Percentiles rank a stretch among this genome's conserved stretches.
These are phyloP conservation scores for Rhinogobius similis DNA, from an alignment of 2,113 vertebrate genomes.

Conservation along the genomic window DNA sequence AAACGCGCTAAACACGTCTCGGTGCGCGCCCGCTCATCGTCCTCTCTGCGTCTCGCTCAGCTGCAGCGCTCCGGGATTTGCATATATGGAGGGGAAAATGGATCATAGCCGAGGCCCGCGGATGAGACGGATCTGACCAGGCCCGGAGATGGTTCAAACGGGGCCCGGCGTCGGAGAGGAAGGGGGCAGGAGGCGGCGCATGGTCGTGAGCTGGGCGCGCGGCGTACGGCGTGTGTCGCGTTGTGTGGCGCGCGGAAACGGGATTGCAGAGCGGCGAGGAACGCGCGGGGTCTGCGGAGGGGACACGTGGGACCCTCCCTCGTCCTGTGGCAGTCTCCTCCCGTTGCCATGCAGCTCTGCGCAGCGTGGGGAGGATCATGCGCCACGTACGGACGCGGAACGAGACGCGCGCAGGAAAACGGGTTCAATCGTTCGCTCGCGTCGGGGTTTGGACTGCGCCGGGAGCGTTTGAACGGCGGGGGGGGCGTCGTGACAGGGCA, in stretches of 20 bases:
- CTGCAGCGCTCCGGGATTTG: slow-evolving; percentile 32
- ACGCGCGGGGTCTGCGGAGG: slow-evolving; percentile 62
- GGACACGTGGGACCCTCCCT: slow-evolving; percentile 75
- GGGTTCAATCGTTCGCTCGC: neutral
- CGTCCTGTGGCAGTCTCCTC: slow-evolving; percentile 50
- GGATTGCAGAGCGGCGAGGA: neutral
- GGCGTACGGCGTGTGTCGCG: slow-evolving; percentile 4
- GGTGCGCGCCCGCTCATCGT: slow-evolving; percentile 54
- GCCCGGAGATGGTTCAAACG: slow-evolving; percentile 30
- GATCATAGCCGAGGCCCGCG: slow-evolving; percentile 10
- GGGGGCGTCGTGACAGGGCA: neutral
- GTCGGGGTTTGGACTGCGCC: neutral
- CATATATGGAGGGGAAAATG: slow-evolving; percentile 37
- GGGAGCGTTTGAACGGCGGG: neutral
- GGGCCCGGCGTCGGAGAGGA: slow-evolving; percentile 19
- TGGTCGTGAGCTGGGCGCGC: slow-evolving; percentile 23
- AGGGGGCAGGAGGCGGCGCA: slow-evolving; percentile 21
- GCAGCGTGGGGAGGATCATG: slow-evolving; percentile 45
- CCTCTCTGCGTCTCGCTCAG: slow-evolving; percentile 21
- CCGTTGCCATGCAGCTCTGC: slow-evolving; percentile 61
- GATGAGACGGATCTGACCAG: slow-evolving; percentile 41
- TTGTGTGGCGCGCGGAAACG: slow-evolving; percentile 68
- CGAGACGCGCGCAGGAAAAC: too few relatives aligned
- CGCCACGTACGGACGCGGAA: neutral
- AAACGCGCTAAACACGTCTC: slow-evolving; percentile 59